Evolutionary conservation across 30 jellyfish, hydroid and myxozoan species (phyloP).

Genomic region (Aurelia sp.): DNA sequence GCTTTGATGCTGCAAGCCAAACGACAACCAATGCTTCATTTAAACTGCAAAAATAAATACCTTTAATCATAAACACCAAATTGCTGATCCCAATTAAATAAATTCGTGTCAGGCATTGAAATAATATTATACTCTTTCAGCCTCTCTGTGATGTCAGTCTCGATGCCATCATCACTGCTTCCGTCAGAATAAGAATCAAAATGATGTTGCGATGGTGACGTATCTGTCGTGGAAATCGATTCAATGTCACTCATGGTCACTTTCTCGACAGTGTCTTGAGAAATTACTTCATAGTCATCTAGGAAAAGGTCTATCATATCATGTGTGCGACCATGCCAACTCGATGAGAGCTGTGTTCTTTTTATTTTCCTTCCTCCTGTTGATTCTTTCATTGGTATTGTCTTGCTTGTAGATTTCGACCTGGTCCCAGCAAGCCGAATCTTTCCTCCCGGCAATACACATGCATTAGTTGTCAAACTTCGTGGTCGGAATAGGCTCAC

Average conservation of each 20-base stretch:
- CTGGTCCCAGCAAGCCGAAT: constrained; percentile 78
- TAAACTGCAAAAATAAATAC: neutral
- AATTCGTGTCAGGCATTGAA: constrained; percentile 24
- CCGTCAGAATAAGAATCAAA: constrained; percentile 45
- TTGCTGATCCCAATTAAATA: constrained; percentile 56
- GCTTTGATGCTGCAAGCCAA: too few species aligned
- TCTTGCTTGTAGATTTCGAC: constrained; percentile 12
- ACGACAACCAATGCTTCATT: too few species aligned
- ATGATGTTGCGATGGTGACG: constrained; percentile 31
- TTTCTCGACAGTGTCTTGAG: constrained; percentile 48
- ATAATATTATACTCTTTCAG: constrained; percentile 67
- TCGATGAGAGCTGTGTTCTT: constrained; percentile 68
- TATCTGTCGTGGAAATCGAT: constrained; percentile 68
- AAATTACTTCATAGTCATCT: constrained; percentile 86
- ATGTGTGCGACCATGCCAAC: constrained; percentile 95
- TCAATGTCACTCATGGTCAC: constrained; percentile 66
- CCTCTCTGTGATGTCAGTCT: constrained; percentile 69
- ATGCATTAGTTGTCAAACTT: constrained; percentile 79
- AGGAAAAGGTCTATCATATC: constrained; percentile 82
- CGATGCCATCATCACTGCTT: constrained; percentile 92
- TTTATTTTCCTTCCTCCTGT: neutral
- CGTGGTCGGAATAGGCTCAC: constrained; percentile 38
- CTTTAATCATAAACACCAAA: constrained; percentile 27
- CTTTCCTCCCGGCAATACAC: constrained; percentile 97
- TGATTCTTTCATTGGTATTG: constrained; percentile 31